phyloP scores from a whole-genome alignment of 2,888 invertebrate genomes.

The Lochmaea crataegi region DNA sequence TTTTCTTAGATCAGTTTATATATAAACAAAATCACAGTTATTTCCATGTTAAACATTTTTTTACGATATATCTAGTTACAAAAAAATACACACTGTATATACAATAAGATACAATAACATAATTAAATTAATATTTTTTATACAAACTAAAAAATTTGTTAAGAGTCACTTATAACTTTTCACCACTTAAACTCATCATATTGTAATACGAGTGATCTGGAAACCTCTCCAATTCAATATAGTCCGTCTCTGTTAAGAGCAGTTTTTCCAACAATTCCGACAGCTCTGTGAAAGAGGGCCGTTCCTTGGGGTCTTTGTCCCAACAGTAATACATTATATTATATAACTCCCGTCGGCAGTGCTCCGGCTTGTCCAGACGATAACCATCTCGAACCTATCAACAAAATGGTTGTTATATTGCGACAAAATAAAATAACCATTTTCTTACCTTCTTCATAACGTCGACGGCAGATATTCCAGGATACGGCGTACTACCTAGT shows the following conservation, averaged over 20 bases:
- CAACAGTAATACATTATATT: slow-evolving; percentile 97
- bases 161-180: slow-evolving; percentile 69
- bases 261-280: slow-evolving; percentile 84
- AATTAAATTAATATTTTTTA: not conserved
- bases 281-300: slow-evolving; percentile 88
- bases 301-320: slow-evolving; percentile 84
- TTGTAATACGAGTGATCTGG: slow-evolving; percentile 94
- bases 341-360: slow-evolving; percentile 91
- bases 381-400: slow-evolving; percentile 88
- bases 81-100: slow-evolving; percentile 10
- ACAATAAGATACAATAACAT: slow-evolving; percentile 9
- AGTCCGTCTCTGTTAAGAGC: slow-evolving; percentile 90
- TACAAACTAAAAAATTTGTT: not conserved
- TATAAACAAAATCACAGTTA: slow-evolving; percentile 8
- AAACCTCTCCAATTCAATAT: slow-evolving; percentile 91
- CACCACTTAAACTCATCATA: slow-evolving; percentile 85
- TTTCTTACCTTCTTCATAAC: slow-evolving; percentile 83
- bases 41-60: not conserved
- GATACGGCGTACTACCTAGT: slow-evolving; percentile 94
- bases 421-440: too few species aligned
- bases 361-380: slow-evolving; percentile 91
- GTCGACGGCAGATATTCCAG: slow-evolving; percentile 90
- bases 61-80: not conserved
- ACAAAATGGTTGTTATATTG: slow-evolving; percentile 27
- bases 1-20: not conserved